Evolutionary conservation across 2,888 invertebrate genomes (phyloP).

Genomic region (Antheraea assamensis): DNA sequence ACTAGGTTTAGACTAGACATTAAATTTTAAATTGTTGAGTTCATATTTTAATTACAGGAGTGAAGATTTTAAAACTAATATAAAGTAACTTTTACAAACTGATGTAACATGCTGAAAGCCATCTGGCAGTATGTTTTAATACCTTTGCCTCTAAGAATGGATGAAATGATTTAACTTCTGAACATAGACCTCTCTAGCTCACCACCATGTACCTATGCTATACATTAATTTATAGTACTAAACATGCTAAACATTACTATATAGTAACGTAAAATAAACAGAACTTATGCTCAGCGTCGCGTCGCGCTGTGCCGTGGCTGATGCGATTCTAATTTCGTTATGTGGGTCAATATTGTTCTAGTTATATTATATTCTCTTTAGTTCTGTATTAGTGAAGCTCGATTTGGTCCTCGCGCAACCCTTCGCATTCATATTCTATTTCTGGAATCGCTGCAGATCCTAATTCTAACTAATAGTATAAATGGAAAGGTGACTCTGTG

Average conservation of each 20-base stretch:
- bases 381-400: neutral
- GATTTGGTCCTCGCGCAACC: neutral
- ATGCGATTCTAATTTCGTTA: neutral
- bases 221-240: too few species aligned
- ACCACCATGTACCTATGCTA: neutral
- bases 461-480: too few species aligned
- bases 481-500: too few species aligned
- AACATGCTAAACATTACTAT: neutral
- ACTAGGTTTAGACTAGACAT: too few species aligned
- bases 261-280: neutral
- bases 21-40: too few species aligned
- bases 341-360: constrained; percentile 3
- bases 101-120: too few species aligned
- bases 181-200: neutral
- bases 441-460: neutral
- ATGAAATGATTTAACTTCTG: neutral
- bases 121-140: too few species aligned
- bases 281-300: neutral
- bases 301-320: neutral
- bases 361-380: neutral
- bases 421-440: neutral
- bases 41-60: too few species aligned
- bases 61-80: too few species aligned
- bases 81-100: neutral
- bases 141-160: too few species aligned